Base-by-base conservation (phyloP, 2,113 vertebrate species). In the Cettia cetti region DNA sequence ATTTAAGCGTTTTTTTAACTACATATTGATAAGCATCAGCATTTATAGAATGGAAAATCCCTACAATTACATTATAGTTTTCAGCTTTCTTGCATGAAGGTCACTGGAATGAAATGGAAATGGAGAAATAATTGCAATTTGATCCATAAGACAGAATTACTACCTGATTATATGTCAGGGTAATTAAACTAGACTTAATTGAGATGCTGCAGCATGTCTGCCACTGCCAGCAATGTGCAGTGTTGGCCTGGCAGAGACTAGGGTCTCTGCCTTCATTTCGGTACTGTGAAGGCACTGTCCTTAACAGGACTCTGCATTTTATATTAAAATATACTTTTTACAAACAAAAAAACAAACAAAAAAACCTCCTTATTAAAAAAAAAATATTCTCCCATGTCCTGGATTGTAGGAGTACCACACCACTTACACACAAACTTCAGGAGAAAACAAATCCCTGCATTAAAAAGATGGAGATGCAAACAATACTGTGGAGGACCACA, bases 151-250 rank as follows among this genome's bases (percentile, higher is more conserved):
- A 70, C 45, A 77, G 70, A 94, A 93, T 75, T 93, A 61, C 52
- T 50, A 71, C 39, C 20, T 66, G 31, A 80, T 89, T 84, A 89
- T 21, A 85, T 8, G 68, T 59, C 18, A 44, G 31, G 14, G 40
- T 86, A 90, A 92, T 70, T 47, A 93, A 79, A 83, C 64, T 54
- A 77, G 50, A 65, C 13, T 84, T 89, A 88, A 88, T 74, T 94
- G 59, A 80, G 21, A 84, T 8, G 9, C 42, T 49, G 37, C 52
- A 83, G 24, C 44, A 80, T 52, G 18, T 75, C 35, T 68, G 42
- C 24, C 15, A 40, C 39, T 76, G 31, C 10, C 60, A 83, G 68
- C 33, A 56, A 13, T 20, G 6, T 33, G 30, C n/a, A 54, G 37
- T 2, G 3, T 22, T 75, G 82, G 42, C 33, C 64, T 5, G 4